A percentile compares a stretch with the other conserved stretches of the same genome.
Evolutionary conservation across 2,113 vertebrate species (phyloP).

Genomic region (Coracopsis vasa): DNA sequence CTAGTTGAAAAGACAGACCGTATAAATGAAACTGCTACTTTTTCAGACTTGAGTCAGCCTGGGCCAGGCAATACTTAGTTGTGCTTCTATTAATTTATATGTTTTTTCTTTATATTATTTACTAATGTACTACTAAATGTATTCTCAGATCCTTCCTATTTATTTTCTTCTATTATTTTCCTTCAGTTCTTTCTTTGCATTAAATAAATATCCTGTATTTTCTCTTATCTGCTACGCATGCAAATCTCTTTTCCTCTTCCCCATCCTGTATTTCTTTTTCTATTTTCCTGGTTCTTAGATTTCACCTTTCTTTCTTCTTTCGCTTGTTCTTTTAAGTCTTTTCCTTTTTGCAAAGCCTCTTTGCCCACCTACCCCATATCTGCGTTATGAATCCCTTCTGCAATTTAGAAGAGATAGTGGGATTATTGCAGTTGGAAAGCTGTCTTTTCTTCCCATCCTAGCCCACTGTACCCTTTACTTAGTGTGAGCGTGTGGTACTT

Average conservation of each 20-base stretch:
- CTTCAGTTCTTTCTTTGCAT: neutral
- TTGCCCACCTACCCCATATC: neutral
- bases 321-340: neutral
- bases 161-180: neutral
- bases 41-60: neutral
- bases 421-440: neutral
- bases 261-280: neutral
- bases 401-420: neutral
- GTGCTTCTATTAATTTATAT: neutral
- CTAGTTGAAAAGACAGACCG: neutral
- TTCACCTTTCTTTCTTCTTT: neutral
- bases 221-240: neutral
- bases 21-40: neutral
- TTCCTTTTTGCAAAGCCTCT: neutral
- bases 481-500: neutral
- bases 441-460: neutral
- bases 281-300: neutral
- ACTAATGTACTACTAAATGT: neutral
- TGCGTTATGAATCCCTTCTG: neutral
- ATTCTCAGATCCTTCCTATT: neutral
- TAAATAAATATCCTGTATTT: slow-evolving; percentile 1
- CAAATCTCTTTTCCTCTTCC: neutral
- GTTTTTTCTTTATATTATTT: neutral
- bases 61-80: neutral
- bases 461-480: neutral